Base-by-base conservation (phyloP, 1,140 invertebrate genomes). In the Philopotamus ludificatus region DNA sequence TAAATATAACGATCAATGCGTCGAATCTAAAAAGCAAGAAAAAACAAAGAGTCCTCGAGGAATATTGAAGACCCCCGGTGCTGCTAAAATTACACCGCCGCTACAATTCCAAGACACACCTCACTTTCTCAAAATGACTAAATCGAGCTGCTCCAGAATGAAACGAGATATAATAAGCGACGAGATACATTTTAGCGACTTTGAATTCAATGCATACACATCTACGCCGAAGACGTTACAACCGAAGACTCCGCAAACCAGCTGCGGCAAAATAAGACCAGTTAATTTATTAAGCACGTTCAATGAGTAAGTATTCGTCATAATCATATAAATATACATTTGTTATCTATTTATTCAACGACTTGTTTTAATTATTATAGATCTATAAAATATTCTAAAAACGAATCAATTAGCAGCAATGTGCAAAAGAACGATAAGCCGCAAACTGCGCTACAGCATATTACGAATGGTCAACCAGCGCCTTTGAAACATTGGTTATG, bases 401-500 rank as follows among this genome's bases (percentile, higher is more conserved):
- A n/a, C n/a, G n/a, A n/a, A n/a, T n/a, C n/a, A n/a, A 58, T 58
- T 12, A 50, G n/a, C 1, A 9, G 18, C 2, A 1, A 44, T 2
- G 41, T 39, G 34, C 34, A n/a, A 39, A 39, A 39, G n/a, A 8
- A 44, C 1, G n/a, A n/a, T n/a, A n/a, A n/a, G n/a, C n/a, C n/a
- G n/a, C n/a, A n/a, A n/a, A n/a, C n/a, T n/a, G n/a, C n/a, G n/a
- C 64, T 81, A 45, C 77, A 80, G 50, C 67, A 76, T 3, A 50
- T 80, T 20, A 78, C 78, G 60, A 76, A 77, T 10, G 72, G 77
- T 50, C 79, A 79, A 65, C 75, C 78, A 2, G 78, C 78, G 25
- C 74, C 76, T 1, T 78, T 81, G 0, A 78, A 80, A 53, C 75
- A 79, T 59, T 93, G 90, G 90, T 73, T 91, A 15, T 78, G 82